Evolutionary conservation across 2,113 vertebrate species (phyloP).

Genomic region (Poeciliopsis retropinna): DNA sequence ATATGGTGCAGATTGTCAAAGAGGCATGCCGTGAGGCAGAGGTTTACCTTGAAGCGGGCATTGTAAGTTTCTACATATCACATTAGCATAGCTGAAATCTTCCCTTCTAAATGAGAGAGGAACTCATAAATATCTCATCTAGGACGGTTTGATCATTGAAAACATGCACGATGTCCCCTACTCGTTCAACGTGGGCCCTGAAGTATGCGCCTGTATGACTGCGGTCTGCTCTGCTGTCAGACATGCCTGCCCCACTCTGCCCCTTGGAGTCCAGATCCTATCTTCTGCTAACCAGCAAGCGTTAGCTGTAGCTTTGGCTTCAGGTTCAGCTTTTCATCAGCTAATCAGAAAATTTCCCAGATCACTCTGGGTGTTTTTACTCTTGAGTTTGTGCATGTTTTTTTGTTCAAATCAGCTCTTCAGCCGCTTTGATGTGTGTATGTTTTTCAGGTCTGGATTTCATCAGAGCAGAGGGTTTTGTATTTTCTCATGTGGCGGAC

Average conservation of each 20-base stretch:
- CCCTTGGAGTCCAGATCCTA: conserved; percentile 84
- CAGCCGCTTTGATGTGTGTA: neutral
- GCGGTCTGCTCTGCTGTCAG: conserved; percentile 77
- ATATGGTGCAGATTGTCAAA: conserved; percentile 80
- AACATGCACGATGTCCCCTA: conserved; percentile 92
- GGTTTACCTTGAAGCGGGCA: conserved; percentile 80
- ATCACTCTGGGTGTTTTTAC: neutral
- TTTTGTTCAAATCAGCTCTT: neutral
- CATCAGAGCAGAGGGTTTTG: conserved; percentile 84
- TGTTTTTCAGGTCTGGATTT: conserved; percentile 81
- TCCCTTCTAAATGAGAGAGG: neutral
- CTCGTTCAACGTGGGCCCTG: conserved; percentile 77
- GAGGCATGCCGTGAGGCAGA: conserved; percentile 84
- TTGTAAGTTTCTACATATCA: conserved; percentile 73
- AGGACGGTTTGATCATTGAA: conserved; percentile 88
- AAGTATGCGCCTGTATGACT: conserved; percentile 84
- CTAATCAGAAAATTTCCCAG: neutral
- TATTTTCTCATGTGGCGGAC: conserved; percentile 85
- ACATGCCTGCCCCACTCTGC: conserved; percentile 70
- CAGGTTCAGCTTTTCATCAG: conserved; percentile 73
- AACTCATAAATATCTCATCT: conserved; percentile 6
- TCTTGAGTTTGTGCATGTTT: neutral
- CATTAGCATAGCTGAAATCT: neutral
- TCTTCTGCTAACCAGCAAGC: conserved; percentile 84
- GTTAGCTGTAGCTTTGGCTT: conserved; percentile 82